Percentiles rank a stretch among this genome's conserved stretches.
These are phyloP conservation scores for Drosophila ercepeae DNA, from an alignment of 1,140 invertebrate species.

Conservation along the genomic window DNA sequence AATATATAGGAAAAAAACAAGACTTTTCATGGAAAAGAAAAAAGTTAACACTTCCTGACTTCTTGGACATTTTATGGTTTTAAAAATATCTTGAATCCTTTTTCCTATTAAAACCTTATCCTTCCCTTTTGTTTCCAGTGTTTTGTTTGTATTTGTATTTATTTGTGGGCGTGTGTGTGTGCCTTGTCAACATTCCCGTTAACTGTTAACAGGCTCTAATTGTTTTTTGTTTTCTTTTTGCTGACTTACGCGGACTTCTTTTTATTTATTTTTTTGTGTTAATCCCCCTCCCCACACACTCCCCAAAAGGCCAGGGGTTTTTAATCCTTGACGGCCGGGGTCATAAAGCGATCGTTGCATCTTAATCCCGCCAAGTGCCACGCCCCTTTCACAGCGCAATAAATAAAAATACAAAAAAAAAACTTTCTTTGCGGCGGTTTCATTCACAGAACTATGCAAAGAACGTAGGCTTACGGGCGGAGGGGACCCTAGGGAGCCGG, in stretches of 20 bases:
- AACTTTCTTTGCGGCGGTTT: conserved; percentile 41
- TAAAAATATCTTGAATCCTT: too few species aligned
- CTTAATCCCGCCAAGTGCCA: conserved; percentile 15
- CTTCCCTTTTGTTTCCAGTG: background rate
- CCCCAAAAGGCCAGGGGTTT: background rate
- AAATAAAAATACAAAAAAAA: conserved; percentile 15
- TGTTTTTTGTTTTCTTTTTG: conserved; percentile 26
- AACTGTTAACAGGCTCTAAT: conserved; percentile 48
- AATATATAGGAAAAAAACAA: background rate
- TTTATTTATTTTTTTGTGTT: conserved; percentile 10
- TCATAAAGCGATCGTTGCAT: conserved; percentile 28
- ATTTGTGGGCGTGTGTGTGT: conserved; percentile 21
- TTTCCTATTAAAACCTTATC: background rate
- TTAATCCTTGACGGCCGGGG: conserved; percentile 13
- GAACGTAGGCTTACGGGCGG: background rate
- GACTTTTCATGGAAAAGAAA: too few species aligned
- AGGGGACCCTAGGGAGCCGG: background rate
- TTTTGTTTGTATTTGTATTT: conserved; percentile 1
- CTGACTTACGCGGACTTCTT: conserved; percentile 3
- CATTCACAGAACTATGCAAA: conserved; percentile 55
- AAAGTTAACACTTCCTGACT: too few species aligned
- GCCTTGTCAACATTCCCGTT: conserved; percentile 47
- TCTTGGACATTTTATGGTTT: too few species aligned
- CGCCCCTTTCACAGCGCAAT: conserved; percentile 1
- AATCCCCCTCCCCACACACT: too few species aligned